Base-by-base conservation (phyloP, 2,888 invertebrate genomes). In the Temnothorax ravouxi region DNA sequence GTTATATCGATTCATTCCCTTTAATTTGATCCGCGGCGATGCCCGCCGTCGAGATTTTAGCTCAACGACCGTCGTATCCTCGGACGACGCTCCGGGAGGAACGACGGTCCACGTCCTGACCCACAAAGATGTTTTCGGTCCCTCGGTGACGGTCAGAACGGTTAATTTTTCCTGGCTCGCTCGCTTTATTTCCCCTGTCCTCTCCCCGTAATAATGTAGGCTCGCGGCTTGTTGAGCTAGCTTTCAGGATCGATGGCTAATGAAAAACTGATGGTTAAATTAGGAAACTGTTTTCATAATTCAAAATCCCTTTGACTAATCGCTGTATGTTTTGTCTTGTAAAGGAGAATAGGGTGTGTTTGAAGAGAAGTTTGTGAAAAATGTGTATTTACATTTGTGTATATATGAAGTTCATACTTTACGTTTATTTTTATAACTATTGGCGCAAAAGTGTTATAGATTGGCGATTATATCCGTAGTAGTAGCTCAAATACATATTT, bases 1-100 rank as follows among this genome's bases (percentile, higher is more conserved):
- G 8, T 61, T 34, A 6, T 34, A 34, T 86, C 90, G 90, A 91
- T 89, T 88, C 88, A 88, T 88, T 89, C 87, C 66, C 52, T 66
- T 66, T 75, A 81, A 86, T 88, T 75, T 62, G 34, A 34, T 5
- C 34, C 34, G 34, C 6, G 34, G 34, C 34, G 5, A 34, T 34
- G 44, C 41, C 9, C 41, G 11, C 15, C 18, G 41, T 56, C n/a
- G 56, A 56, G 15, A 66, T 62, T 34, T 15, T n/a, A 54, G 34
- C 34, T 29, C 29, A 3, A 29, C 29, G 29, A 29, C 34, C 34
- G 34, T 34, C 34, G 34, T 34, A 34, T 34, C 34, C 13, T 34
- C 44, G 75, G 15, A n/a, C 61, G 41, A 67, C 3, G 56, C 15
- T 9, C 66, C 54, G 13, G 29, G 54, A 15, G 29, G 29, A 41